A percentile compares a stretch with the other conserved stretches of the same genome.
Evolutionary conservation across 2,797 vertebrate genomes (phyloP).

Genomic region (Hypotaenidia philippensis): DNA sequence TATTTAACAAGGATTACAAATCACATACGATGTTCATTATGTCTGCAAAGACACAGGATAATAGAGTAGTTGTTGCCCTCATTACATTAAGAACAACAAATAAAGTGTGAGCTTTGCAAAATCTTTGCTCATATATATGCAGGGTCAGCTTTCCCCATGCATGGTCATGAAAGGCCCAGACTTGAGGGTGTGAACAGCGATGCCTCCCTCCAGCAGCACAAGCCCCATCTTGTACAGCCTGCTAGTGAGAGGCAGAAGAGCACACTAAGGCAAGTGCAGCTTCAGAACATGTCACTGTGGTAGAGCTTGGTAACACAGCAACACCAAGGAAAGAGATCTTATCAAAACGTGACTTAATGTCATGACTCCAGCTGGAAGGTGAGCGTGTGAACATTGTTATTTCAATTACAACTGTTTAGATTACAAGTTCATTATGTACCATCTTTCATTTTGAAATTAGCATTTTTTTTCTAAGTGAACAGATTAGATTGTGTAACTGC

Average conservation of each 20-base stretch:
- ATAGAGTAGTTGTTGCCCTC: not conserved
- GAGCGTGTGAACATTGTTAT: not conserved
- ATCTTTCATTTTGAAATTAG: not conserved
- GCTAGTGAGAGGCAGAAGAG: not conserved
- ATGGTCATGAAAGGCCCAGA: conserved; percentile 1
- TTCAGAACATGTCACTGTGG: not conserved
- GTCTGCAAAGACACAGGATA: not conserved
- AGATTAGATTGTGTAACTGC: not conserved
- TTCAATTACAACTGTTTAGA: not conserved
- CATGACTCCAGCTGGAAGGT: not conserved
- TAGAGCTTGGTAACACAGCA: too few species aligned
- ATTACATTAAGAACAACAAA: not conserved
- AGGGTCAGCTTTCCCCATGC: conserved; percentile 45
- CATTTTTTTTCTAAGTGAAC: not conserved
- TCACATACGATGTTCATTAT: not conserved
- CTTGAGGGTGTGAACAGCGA: conserved; percentile 13
- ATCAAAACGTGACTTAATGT: not conserved
- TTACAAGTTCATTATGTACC: not conserved
- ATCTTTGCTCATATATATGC: not conserved
- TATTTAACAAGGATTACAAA: not conserved
- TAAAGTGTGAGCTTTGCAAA: conserved; percentile 9
- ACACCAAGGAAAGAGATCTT: not conserved
- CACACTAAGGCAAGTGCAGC: not conserved
- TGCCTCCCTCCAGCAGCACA: conserved; percentile 24
- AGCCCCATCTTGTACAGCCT: conserved; percentile 16